A percentile compares a stretch with the other conserved stretches of the same genome.
phyloP scores from a whole-genome alignment of 2,888 invertebrate genomes.

The Cephonodes hylas region DNA sequence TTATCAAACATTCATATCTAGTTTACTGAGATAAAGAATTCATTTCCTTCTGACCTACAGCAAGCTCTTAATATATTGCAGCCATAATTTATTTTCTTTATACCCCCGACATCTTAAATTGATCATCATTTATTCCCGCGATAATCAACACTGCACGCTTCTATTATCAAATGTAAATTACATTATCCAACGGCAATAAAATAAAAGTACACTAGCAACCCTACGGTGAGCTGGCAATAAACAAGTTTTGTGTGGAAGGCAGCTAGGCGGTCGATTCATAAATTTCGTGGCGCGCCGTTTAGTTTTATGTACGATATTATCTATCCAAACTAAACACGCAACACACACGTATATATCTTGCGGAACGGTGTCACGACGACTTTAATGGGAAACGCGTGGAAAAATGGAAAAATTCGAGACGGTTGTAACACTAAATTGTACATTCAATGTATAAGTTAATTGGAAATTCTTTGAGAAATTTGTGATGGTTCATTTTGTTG shows the following conservation, averaged over 20 bases:
- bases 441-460: no score
- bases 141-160: slow-evolving; percentile 6
- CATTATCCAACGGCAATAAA: slow-evolving; percentile 20
- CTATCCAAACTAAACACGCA: slow-evolving; percentile 57
- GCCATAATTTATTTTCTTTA: neutral
- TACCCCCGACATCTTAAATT: neutral
- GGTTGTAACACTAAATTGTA: neutral
- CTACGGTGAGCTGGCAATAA: slow-evolving; percentile 64
- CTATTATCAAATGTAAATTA: slow-evolving; percentile 2
- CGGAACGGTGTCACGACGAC: slow-evolving; percentile 24
- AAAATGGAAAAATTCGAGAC: neutral
- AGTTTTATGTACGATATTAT: slow-evolving; percentile 75
- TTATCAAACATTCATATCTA: no score
- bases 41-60: no score
- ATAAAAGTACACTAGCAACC: slow-evolving; percentile 42
- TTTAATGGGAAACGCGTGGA: slow-evolving; percentile 12
- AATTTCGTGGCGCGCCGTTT: slow-evolving; percentile 75
- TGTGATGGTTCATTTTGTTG: neutral
- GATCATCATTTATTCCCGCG: neutral
- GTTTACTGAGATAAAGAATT: no score
- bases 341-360: slow-evolving; percentile 30
- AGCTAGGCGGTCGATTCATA: slow-evolving; percentile 73
- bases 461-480: neutral
- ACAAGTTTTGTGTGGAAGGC: slow-evolving; percentile 79
- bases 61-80: neutral